Percentiles rank a stretch among this genome's conserved stretches.
These are phyloP conservation scores for Trichacis sp. DNA, from an alignment of 2,888 invertebrate genomes.

Conservation along the genomic window DNA sequence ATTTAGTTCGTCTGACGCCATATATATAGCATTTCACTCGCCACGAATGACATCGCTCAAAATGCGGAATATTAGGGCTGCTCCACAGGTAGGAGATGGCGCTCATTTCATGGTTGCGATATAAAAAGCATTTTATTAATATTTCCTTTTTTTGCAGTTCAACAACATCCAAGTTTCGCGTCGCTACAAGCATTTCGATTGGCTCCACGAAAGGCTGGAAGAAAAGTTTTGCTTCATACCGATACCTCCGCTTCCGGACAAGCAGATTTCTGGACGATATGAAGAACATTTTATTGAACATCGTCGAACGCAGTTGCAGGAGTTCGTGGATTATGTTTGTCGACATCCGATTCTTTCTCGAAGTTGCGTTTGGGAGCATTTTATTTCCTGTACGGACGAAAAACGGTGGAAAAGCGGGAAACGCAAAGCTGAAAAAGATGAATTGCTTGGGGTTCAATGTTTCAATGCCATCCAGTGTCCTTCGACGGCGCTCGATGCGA, in stretches of 20 bases:
- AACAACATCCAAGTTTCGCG: slow-evolving; percentile 93
- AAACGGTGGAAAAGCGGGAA: slow-evolving; percentile 98
- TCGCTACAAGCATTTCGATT: slow-evolving; percentile 99
- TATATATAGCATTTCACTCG: too few relatives aligned
- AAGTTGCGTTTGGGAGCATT: slow-evolving; percentile 95
- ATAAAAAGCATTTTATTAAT: too few relatives aligned
- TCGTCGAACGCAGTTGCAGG: slow-evolving; percentile 91
- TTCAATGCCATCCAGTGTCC: slow-evolving; percentile 91
- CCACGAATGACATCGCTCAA: too few relatives aligned
- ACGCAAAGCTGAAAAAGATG: slow-evolving; percentile 93
- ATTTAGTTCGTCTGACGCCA: too few relatives aligned
- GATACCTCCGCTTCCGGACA: slow-evolving; percentile 97
- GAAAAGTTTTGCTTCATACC: slow-evolving; percentile 96
- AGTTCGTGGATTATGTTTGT: slow-evolving; percentile 97
- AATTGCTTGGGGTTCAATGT: slow-evolving; percentile 89
- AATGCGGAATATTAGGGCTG: too few relatives aligned
- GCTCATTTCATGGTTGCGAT: too few relatives aligned
- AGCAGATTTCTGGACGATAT: slow-evolving; percentile 96
- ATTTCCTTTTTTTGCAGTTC: slow-evolving; percentile 72
- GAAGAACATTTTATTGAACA: slow-evolving; percentile 98
- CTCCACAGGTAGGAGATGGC: too few relatives aligned
- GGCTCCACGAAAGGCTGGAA: slow-evolving; percentile 93
- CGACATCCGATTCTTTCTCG: slow-evolving; percentile 94
- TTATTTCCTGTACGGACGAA: slow-evolving; percentile 96
- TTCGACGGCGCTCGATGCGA: slow-evolving; percentile 78